Evolutionary conservation across 2,888 invertebrate genomes (phyloP).

Genomic region (Lottia scabra): DNA sequence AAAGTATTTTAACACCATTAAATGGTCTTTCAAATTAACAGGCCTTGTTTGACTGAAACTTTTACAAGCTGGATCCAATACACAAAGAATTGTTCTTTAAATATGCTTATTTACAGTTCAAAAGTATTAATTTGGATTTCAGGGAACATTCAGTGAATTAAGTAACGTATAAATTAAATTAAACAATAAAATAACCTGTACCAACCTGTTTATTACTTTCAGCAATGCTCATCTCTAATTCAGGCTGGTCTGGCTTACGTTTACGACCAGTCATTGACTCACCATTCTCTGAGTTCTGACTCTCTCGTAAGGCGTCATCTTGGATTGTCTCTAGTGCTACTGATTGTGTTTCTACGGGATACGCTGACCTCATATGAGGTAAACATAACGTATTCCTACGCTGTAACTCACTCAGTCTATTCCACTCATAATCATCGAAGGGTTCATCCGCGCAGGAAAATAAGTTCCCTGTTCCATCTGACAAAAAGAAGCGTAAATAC

Average conservation of each 20-base stretch:
- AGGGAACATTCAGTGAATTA: no score
- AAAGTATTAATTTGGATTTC: no score
- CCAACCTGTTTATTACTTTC: not conserved
- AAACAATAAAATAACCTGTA: not conserved
- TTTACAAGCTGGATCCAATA: not conserved
- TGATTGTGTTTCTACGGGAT: slow-evolving; percentile 67
- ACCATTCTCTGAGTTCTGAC: slow-evolving; percentile 28
- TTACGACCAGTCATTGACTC: slow-evolving; percentile 8
- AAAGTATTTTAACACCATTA: no score
- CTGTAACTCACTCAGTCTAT: slow-evolving; percentile 65
- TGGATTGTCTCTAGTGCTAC: slow-evolving; percentile 32
- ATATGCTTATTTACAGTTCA: no score
- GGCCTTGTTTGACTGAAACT: not conserved
- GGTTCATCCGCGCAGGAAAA: slow-evolving; percentile 63
- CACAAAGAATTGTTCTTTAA: no score
- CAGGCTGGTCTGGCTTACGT: not conserved
- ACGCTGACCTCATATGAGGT: slow-evolving; percentile 67
- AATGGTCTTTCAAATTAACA: not conserved
- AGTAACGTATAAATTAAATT: no score
- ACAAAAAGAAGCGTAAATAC: slow-evolving; percentile 2
- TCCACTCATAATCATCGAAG: slow-evolving; percentile 50
- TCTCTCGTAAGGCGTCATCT: slow-evolving; percentile 38
- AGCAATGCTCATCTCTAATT: not conserved
- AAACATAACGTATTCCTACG: slow-evolving; percentile 68
- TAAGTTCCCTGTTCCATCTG: slow-evolving; percentile 49